These are phyloP conservation scores for Scaptomyza cyrtandrae DNA, from an alignment of 2,888 invertebrate species.

Conservation along the genomic window DNA sequence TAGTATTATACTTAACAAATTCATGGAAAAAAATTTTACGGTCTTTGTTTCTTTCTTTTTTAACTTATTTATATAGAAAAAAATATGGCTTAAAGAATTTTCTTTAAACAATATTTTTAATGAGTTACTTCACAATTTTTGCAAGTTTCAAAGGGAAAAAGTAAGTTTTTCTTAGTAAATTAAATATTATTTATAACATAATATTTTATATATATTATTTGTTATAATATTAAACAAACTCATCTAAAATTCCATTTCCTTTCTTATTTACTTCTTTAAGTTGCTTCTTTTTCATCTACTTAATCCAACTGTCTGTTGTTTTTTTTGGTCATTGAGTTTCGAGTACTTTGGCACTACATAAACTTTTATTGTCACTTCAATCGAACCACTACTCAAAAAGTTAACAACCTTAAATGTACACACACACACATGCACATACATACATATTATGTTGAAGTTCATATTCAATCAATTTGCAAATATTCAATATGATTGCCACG, in stretches of 20 bases:
- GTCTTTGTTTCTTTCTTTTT: no score
- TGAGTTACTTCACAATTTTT: no score
- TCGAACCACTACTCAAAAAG: constrained; percentile 12
- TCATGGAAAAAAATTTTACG: no score
- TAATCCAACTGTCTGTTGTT: constrained; percentile 2
- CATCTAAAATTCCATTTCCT: neutral
- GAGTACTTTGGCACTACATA: constrained; percentile 19
- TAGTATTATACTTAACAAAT: no score
- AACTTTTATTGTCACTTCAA: constrained; percentile 21
- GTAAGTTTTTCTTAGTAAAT: no score
- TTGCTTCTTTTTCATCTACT: neutral
- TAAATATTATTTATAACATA: no score
- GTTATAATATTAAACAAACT: no score
- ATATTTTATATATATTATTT: no score
- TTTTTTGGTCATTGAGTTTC: constrained; percentile 5
- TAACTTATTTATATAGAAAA: no score
- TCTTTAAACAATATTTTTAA: no score
- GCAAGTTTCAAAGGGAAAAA: no score
- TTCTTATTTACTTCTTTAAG: neutral
- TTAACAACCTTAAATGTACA: constrained; percentile 4
- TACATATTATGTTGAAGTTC: constrained; percentile 17
- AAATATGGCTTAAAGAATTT: no score
- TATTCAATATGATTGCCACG: constrained; percentile 52
- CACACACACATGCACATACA: neutral
- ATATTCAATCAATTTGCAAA: constrained; percentile 55